Evolutionary conservation across 2,113 vertebrate species (phyloP).

Genomic region (Clarias macrocephalus): DNA sequence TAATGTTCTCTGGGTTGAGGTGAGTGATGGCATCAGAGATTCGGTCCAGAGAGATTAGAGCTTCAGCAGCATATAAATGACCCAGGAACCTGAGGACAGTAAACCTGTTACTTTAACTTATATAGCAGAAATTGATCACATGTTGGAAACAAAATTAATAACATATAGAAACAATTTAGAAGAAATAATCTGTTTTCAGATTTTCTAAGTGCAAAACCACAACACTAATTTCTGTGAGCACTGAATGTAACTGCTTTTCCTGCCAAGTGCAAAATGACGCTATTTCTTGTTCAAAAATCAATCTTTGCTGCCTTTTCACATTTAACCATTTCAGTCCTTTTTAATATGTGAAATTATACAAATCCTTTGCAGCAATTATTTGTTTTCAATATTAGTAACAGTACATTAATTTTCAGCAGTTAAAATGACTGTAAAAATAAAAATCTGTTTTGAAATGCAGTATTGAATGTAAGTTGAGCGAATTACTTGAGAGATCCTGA

Average conservation of each 20-base stretch:
- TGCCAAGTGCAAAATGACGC: not conserved
- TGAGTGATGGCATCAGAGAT: conserved; percentile 97
- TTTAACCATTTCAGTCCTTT: not conserved
- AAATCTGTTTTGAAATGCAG: conserved; percentile 9
- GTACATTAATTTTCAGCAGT: not conserved
- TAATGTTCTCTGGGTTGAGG: conserved; percentile 96
- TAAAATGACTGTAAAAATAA: not conserved
- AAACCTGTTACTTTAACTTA: conserved; percentile 21
- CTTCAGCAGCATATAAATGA: conserved; percentile 96
- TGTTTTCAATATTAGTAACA: no score
- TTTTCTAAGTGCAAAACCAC: not conserved
- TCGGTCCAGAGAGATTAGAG: conserved; percentile 96
- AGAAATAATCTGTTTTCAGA: not conserved
- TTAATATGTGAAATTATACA: not conserved
- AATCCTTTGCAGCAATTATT: not conserved
- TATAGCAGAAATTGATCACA: no score
- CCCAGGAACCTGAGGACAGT: conserved; percentile 86
- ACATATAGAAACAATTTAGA: not conserved
- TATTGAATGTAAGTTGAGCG: not conserved
- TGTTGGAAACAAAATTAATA: not conserved
- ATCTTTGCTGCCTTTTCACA: not conserved
- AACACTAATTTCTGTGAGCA: not conserved
- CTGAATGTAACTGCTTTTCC: not conserved
- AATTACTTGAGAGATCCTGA: conserved; percentile 97
- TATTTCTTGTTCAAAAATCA: not conserved